Evolutionary conservation across 2,888 invertebrate species (phyloP).

Genomic region (Amiota minor): DNA sequence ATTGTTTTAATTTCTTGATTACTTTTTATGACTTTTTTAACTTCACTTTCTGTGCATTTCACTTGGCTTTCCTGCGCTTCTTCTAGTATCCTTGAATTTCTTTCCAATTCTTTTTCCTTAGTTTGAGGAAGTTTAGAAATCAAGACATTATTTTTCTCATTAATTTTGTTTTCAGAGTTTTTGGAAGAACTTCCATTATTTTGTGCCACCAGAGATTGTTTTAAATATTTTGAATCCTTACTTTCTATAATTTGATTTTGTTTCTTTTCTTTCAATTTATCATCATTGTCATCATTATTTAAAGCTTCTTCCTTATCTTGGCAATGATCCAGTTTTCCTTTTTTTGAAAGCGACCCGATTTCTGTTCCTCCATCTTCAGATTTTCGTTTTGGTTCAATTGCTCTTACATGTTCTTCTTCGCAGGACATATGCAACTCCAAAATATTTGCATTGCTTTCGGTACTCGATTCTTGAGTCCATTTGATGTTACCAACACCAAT

Average conservation of each 20-base stretch:
- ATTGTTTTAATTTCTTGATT: background rate
- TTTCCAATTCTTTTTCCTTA: background rate
- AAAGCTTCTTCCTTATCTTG: background rate
- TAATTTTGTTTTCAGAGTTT: too few relatives aligned
- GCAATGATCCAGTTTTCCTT: background rate
- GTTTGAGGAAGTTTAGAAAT: too few relatives aligned
- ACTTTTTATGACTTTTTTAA: background rate
- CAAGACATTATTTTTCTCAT: too few relatives aligned
- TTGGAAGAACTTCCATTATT: too few relatives aligned
- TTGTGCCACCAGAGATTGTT: too few relatives aligned
- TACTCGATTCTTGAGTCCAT: slow-evolving; percentile 75
- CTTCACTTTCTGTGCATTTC: background rate
- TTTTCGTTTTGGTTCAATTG: background rate
- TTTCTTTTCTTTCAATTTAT: too few relatives aligned
- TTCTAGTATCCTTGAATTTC: background rate
- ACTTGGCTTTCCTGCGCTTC: background rate
- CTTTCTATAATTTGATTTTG: slow-evolving; percentile 7
- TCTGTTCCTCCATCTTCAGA: slow-evolving; percentile 16
- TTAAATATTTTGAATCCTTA: background rate
- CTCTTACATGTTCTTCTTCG: slow-evolving; percentile 40
- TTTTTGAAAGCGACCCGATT: too few relatives aligned
- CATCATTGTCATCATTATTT: background rate
- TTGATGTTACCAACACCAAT: slow-evolving; percentile 82
- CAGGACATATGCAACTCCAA: slow-evolving; percentile 50
- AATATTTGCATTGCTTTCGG: background rate